These are phyloP conservation scores for Zeuzera pyrina DNA, from an alignment of 2,888 invertebrate genomes.

Conservation along the genomic window DNA sequence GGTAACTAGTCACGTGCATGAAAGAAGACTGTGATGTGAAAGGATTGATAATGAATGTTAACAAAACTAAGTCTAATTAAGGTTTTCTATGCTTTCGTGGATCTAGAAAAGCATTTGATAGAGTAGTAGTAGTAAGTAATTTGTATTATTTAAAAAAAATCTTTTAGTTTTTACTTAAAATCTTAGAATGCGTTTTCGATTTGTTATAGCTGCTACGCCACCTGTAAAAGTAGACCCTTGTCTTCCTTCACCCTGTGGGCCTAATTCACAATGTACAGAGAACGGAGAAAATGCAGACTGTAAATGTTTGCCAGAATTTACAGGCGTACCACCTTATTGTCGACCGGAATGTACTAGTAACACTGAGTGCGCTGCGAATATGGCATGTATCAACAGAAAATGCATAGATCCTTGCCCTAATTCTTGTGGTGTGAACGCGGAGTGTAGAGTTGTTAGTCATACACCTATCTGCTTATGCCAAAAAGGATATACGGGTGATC, in stretches of 20 bases:
- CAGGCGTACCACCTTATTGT: slow-evolving; percentile 77
- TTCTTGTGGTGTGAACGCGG: slow-evolving; percentile 78
- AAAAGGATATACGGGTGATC: slow-evolving; percentile 77
- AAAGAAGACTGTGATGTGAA: too few relatives aligned
- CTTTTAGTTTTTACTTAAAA: too few relatives aligned
- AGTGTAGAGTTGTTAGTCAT: slow-evolving; percentile 82
- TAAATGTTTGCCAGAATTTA: slow-evolving; percentile 75
- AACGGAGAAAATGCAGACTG: slow-evolving; percentile 75
- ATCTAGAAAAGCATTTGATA: too few relatives aligned
- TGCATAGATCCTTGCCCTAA: slow-evolving; percentile 81
- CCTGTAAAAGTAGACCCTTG: slow-evolving; percentile 69
- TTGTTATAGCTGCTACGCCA: slow-evolving; percentile 39
- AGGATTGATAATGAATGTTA: too few relatives aligned
- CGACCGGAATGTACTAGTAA: slow-evolving; percentile 80
- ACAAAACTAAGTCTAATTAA: too few relatives aligned
- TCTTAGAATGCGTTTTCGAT: too few relatives aligned
- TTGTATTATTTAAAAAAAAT: too few relatives aligned
- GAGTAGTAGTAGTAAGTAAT: too few relatives aligned
- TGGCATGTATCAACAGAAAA: slow-evolving; percentile 79
- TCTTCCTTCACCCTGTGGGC: slow-evolving; percentile 78
- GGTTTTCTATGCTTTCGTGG: too few relatives aligned
- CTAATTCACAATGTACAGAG: slow-evolving; percentile 75
- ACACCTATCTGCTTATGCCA: slow-evolving; percentile 78
- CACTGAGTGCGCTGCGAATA: slow-evolving; percentile 75
- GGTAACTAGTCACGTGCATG: too few relatives aligned